A percentile compares a stretch with the other conserved stretches of the same genome.
These are phyloP conservation scores for Ammodytes marinus DNA, from an alignment of 2,113 vertebrate species.

Conservation along the genomic window DNA sequence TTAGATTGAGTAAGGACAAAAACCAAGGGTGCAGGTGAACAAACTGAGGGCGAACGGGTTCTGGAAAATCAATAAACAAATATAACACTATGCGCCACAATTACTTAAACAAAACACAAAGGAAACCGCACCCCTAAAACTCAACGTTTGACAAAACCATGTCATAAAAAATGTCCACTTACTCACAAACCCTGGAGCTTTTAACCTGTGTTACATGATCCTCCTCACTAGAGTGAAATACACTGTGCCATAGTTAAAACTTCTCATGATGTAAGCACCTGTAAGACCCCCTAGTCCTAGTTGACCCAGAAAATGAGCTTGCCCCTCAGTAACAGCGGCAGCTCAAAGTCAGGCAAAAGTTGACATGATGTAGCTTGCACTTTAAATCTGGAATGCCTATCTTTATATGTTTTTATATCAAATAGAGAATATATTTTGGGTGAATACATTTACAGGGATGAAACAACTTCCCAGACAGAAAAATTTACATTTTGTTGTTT, in stretches of 20 bases:
- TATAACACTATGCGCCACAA: too few relatives aligned
- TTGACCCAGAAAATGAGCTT: neutral
- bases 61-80: too few relatives aligned
- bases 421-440: neutral
- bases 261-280: constrained; percentile 15
- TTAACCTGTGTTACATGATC: neutral
- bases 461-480: neutral
- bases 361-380: neutral
- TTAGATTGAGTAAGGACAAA: too few relatives aligned
- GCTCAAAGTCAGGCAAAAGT: too few relatives aligned
- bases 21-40: too few relatives aligned
- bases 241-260: neutral
- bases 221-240: neutral
- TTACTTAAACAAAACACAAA: too few relatives aligned
- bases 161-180: neutral
- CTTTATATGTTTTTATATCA: neutral
- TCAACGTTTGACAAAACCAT: neutral
- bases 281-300: neutral
- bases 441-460: neutral
- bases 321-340: neutral
- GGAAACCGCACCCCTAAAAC: neutral
- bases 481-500: neutral
- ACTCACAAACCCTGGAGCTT: neutral
- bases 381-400: neutral
- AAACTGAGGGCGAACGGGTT: too few relatives aligned